phyloP scores from a whole-genome alignment of 2,797 vertebrate genomes.

The Jordanella pulchra region DNA sequence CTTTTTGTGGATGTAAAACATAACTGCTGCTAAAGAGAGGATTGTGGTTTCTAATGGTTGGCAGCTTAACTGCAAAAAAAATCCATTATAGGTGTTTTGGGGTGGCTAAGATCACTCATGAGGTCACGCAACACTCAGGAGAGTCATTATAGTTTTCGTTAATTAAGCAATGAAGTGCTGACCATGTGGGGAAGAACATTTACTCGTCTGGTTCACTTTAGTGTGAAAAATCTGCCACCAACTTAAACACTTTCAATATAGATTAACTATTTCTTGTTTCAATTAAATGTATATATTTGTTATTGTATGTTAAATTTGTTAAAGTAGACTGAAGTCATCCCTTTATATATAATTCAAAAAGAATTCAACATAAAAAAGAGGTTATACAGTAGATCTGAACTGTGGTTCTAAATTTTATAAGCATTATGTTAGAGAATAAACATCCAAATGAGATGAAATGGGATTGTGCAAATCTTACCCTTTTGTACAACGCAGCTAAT shows the following conservation, averaged over 20 bases:
- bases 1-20: slow-evolving; percentile 7
- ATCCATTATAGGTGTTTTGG: slow-evolving; percentile 34
- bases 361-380: background rate
- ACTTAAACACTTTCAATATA: slow-evolving; percentile 11
- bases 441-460: background rate
- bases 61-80: slow-evolving; percentile 31
- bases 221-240: slow-evolving; percentile 10
- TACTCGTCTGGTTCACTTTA: slow-evolving; percentile 16
- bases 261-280: background rate
- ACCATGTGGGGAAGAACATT: slow-evolving; percentile 39
- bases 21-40: background rate
- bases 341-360: background rate
- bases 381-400: background rate
- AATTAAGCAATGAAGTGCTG: slow-evolving; percentile 55
- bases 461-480: background rate
- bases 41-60: background rate
- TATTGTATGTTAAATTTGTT: background rate
- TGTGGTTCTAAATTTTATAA: background rate
- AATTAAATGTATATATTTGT: slow-evolving; percentile 4
- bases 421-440: background rate
- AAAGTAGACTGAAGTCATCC: background rate
- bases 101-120: slow-evolving; percentile 26
- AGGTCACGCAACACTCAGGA: slow-evolving; percentile 41
- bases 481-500: background rate
- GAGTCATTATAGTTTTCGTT: slow-evolving; percentile 45